A percentile compares a stretch with the other conserved stretches of the same genome.
Conservation (phyloP, 2,113 vertebrate genomes). For the Microtus ochrogaster region DNA sequence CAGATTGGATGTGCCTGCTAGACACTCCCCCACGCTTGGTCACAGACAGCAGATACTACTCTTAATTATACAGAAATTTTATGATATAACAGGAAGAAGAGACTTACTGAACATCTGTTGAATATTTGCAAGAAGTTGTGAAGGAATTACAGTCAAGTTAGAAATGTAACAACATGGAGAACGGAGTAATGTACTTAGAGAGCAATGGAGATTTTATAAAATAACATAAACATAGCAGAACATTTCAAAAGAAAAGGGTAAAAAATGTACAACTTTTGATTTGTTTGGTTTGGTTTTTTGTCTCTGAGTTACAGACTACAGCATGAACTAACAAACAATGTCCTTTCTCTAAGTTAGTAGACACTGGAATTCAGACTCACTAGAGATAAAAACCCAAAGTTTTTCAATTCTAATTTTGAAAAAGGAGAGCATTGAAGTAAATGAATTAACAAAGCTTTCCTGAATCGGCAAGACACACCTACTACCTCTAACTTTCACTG, state of each 20-base stretch:
- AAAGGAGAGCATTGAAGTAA: not conserved
- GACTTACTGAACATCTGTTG: constrained; percentile 37
- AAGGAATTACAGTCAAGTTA: constrained; percentile 37
- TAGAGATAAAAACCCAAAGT: not conserved
- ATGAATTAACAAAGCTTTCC: not conserved
- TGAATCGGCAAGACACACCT: not conserved
- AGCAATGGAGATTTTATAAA: not conserved
- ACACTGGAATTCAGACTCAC: not conserved
- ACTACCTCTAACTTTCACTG: not conserved
- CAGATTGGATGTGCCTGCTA: not conserved
- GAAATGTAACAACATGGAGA: not conserved
- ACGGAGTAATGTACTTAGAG: not conserved
- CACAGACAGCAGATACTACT: constrained; percentile 9
- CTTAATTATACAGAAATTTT: not conserved
- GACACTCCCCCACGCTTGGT: not conserved
- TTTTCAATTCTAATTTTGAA: not conserved
- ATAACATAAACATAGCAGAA: not conserved
- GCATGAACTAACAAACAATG: not conserved
- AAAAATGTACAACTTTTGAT: not conserved
- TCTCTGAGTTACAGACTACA: not conserved
- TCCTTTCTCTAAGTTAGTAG: constrained; percentile 18
- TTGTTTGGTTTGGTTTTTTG: not conserved
- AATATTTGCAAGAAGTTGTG: constrained; percentile 34
- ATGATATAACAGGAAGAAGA: not conserved
- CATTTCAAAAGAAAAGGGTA: not conserved